Percentiles rank a stretch among this genome's conserved stretches.
These are phyloP conservation scores for Cephus cinctus DNA, from an alignment of 1,140 invertebrate species.

Conservation along the genomic window DNA sequence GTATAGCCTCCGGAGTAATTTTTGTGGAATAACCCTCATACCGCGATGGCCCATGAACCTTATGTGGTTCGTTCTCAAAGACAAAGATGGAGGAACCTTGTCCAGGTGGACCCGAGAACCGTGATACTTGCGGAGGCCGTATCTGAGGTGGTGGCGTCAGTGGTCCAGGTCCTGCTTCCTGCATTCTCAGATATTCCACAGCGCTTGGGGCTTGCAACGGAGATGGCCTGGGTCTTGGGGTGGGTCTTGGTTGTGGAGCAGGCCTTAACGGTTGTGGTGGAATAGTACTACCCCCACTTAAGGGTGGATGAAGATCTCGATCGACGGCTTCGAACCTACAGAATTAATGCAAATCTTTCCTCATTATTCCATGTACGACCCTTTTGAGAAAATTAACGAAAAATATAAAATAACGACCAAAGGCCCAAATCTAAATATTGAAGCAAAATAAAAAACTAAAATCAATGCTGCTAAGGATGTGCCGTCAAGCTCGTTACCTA, in stretches of 20 bases:
- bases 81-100: slow-evolving; percentile 30
- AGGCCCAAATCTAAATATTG: too few relatives aligned
- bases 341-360: too few relatives aligned
- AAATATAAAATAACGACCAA: too few relatives aligned
- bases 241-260: slow-evolving; percentile 49
- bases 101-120: slow-evolving; percentile 4
- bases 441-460: too few relatives aligned
- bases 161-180: slow-evolving; percentile 37
- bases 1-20: slow-evolving; percentile 31
- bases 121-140: slow-evolving; percentile 24
- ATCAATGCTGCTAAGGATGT: too few relatives aligned
- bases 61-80: slow-evolving; percentile 30
- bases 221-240: slow-evolving; percentile 44
- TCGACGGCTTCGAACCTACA: slow-evolving; percentile 51
- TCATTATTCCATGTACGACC: too few relatives aligned
- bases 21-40: slow-evolving; percentile 21
- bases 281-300: slow-evolving; percentile 37
- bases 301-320: slow-evolving; percentile 46
- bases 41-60: slow-evolving; percentile 25
- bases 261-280: slow-evolving; percentile 61
- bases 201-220: slow-evolving; percentile 39
- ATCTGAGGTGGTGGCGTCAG: slow-evolving; percentile 40
- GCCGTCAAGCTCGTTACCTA: slow-evolving; percentile 42
- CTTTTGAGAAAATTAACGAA: too few relatives aligned
- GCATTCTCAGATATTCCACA: slow-evolving; percentile 40